Base-by-base conservation (phyloP, 2,888 invertebrate genomes). In the Drosophila planitibia region DNA sequence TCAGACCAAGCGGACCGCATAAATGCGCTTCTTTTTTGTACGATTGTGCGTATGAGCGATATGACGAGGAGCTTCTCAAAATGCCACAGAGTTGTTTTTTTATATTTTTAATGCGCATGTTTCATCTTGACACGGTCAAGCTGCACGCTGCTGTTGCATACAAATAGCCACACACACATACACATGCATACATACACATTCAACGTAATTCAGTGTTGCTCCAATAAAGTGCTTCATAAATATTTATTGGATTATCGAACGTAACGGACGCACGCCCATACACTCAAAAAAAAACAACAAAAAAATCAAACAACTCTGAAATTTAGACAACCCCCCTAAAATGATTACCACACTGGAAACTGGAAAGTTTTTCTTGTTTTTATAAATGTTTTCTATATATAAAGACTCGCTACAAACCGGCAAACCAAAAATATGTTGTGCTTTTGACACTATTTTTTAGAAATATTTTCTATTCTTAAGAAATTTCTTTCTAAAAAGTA, bases 141-240 rank as follows among this genome's bases (percentile, higher is more conserved):
- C 33, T 80, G 71, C 70, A 69, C 41, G 66, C 76, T 85, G 66
- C 41, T 74, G 67, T 64, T 68, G 57, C 68, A 70, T 55, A 70
- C 53, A 67, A 57, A 52, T 51, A 62, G 19, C 14, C 58, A 44
- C 28, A 53, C 19, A 65, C 37, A 35, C n/a, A 30, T 9, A 28
- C 35, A 25, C 44, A 39, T 44, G 10, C 30, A 70, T 70, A 68
- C 70, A 52, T 76, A 70, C 73, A 73, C 68, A 54, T 75, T 83
- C 82, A 82, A 90, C 86, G 88, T 91, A 90, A 88, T 90, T 88
- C 91, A 87, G 89, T 89, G 91, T 90, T 88, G 87, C 84, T 89
- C 89, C 88, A 90, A 88, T 89, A 88, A 91, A 86, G 89, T 88
- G 79, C 88, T 88, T 91, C 90, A 91, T 91, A 90, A 91, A 90